phyloP scores from a whole-genome alignment of 1,140 invertebrate genomes.

The silkworm (Bombyx mori) region ASM3026992v2 NC_085114.1:10664001-10664500 shows the following conservation, averaged over 20 bases:
- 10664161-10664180: too few relatives aligned
- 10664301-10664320: constrained; percentile 16
- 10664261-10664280: constrained; percentile 8
- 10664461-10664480: constrained; percentile 13
- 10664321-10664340: constrained; percentile 7
- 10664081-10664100: too few relatives aligned
- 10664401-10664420: constrained; percentile 6
- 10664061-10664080: too few relatives aligned
- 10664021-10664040: too few relatives aligned
- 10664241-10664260: constrained; percentile 12
- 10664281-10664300: constrained; percentile 14
- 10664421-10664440: constrained; percentile 2
- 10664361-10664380: too few relatives aligned
- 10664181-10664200: not conserved
- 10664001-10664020: too few relatives aligned
- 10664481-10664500: constrained; percentile 43
- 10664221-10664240: constrained; percentile 5
- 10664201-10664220: not conserved
- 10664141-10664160: too few relatives aligned
- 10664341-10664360: too few relatives aligned
- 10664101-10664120: too few relatives aligned
- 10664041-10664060: too few relatives aligned
- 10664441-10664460: not conserved
- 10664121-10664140: too few relatives aligned
- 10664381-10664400: constrained; percentile 5